Conservation (phyloP, 2,113 vertebrate species). For the Actinemys pallida region DNA sequence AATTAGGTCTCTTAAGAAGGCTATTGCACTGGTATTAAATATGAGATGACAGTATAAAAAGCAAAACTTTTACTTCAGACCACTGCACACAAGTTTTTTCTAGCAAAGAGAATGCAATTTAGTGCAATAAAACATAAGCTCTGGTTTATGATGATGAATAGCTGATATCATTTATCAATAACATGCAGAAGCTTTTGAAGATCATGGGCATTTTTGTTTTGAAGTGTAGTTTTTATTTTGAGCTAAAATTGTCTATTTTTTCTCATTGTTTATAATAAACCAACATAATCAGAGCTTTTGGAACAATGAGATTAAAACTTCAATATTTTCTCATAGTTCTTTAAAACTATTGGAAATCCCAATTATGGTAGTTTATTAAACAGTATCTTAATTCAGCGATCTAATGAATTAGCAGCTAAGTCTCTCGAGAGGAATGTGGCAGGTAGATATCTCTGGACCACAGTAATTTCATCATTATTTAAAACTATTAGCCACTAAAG, state of each 20-base stretch:
- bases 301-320: background rate
- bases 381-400: background rate
- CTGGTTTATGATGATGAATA: background rate
- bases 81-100: background rate
- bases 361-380: background rate
- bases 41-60: background rate
- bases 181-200: background rate
- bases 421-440: background rate
- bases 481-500: background rate
- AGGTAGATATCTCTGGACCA: background rate
- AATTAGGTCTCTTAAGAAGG: background rate
- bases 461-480: slow-evolving; percentile 20
- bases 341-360: background rate
- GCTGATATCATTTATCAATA: background rate
- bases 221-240: background rate
- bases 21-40: background rate
- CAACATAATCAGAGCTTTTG: background rate
- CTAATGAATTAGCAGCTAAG: background rate
- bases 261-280: background rate
- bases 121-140: background rate
- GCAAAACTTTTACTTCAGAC: background rate
- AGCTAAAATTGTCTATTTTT: background rate
- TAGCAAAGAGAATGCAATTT: background rate
- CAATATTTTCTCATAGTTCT: background rate
- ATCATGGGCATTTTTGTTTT: rapidly evolving